Percentiles rank a stretch among this genome's conserved stretches.
phyloP scores from a whole-genome alignment of 2,797 vertebrate genomes.

The Natrix natrix region DNA sequence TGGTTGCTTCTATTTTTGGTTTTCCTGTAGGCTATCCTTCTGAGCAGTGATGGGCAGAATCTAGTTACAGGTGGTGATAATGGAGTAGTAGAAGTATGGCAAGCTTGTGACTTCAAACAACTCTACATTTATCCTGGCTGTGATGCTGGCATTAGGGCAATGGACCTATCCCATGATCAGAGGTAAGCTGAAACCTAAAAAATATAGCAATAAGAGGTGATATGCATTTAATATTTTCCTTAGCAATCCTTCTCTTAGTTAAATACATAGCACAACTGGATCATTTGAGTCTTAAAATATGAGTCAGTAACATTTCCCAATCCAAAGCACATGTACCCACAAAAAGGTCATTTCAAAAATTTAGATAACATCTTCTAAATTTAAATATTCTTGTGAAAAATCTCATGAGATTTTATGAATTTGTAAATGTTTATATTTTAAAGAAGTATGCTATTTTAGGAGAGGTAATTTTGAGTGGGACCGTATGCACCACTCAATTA shows the following conservation, averaged over 20 bases:
- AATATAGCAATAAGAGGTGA: not conserved
- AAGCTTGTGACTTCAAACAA: slow-evolving; percentile 98
- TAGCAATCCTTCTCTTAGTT: not conserved
- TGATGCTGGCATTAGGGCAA: slow-evolving; percentile 95
- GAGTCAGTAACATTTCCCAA: not conserved
- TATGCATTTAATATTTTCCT: not conserved
- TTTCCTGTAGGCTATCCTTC: slow-evolving; percentile 84
- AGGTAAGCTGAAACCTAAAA: slow-evolving; percentile 74
- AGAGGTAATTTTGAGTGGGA: not conserved
- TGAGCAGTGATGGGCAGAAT: slow-evolving; percentile 98
- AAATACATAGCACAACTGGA: not conserved
- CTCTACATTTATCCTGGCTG: slow-evolving; percentile 99
- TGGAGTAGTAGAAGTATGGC: slow-evolving; percentile 98
- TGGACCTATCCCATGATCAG: slow-evolving; percentile 99
- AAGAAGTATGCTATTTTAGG: not conserved
- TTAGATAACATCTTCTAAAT: not conserved
- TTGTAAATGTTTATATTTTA: not conserved
- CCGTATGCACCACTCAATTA: not conserved
- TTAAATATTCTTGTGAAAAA: not conserved
- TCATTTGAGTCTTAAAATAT: not conserved
- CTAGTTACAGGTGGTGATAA: slow-evolving; percentile 96
- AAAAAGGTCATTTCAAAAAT: not conserved
- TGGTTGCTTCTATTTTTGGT: slow-evolving; percentile 29
- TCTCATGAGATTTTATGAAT: not conserved
- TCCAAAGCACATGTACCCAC: not conserved